Conservation (phyloP, 2,113 vertebrate species). For the Microcebus griseorufus region DNA sequence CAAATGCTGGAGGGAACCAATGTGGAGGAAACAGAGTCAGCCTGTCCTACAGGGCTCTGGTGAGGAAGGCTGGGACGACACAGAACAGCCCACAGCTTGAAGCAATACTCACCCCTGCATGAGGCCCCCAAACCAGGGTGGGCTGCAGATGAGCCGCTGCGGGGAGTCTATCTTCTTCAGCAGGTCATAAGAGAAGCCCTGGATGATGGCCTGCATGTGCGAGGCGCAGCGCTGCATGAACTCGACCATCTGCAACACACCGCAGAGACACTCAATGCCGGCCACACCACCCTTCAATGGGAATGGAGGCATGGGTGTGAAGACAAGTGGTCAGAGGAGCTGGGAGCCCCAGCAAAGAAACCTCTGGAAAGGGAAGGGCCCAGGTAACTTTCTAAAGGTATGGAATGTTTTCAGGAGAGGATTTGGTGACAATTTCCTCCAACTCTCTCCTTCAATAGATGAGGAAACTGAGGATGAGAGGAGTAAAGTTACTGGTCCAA, state of each 20-base stretch:
- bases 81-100: not conserved
- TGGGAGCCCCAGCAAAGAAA: not conserved
- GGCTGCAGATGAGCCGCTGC: slow-evolving; percentile 80
- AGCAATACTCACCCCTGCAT: slow-evolving; percentile 83
- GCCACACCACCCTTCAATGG: not conserved
- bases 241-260: slow-evolving; percentile 85
- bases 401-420: not conserved
- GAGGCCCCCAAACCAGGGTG: slow-evolving; percentile 84
- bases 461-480: not conserved
- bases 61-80: not conserved
- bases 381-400: not conserved
- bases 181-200: slow-evolving; percentile 78
- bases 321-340: not conserved
- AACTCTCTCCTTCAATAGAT: not conserved
- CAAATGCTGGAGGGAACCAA: not conserved
- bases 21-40: no score
- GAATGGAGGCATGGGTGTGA: not conserved
- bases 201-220: slow-evolving; percentile 87
- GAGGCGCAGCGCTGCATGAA: slow-evolving; percentile 88
- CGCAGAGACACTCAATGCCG: not conserved
- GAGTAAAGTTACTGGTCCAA: not conserved
- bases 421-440: not conserved
- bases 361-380: not conserved
- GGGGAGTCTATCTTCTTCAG: slow-evolving; percentile 82
- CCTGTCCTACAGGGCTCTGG: not conserved